Evolutionary conservation across 2,113 vertebrate genomes (phyloP).

Genomic region (Cyanoliseus patagonus): DNA sequence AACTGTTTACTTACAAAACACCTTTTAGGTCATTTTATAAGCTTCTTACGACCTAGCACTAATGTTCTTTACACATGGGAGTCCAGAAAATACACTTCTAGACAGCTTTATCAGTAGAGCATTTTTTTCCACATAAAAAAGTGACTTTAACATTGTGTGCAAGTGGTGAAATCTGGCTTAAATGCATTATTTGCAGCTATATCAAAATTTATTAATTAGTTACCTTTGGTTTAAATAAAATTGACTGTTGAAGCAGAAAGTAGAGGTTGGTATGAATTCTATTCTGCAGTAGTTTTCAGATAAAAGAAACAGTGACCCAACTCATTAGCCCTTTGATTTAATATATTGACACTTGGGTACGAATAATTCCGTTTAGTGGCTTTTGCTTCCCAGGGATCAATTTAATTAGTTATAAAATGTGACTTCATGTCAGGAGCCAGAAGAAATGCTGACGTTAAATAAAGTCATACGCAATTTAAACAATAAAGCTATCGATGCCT

Average conservation of each 20-base stretch:
- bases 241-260: conserved; percentile 80
- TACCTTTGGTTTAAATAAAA: conserved; percentile 73
- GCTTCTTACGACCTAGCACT: conserved; percentile 37
- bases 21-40: conserved; percentile 64
- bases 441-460: conserved; percentile 98
- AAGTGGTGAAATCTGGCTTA: conserved; percentile 42
- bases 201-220: conserved; percentile 76
- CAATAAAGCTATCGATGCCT: conserved; percentile 93
- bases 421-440: conserved; percentile 93
- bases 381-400: conserved; percentile 93
- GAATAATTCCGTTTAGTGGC: conserved; percentile 99
- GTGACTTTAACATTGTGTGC: background rate
- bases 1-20: conserved; percentile 67
- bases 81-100: conserved; percentile 11
- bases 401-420: conserved; percentile 99
- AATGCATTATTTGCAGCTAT: conserved; percentile 71
- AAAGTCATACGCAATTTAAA: conserved; percentile 92
- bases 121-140: conserved; percentile 18
- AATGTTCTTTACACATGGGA: background rate
- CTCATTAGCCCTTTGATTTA: conserved; percentile 99
- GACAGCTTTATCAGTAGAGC: conserved; percentile 47
- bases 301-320: conserved; percentile 96
- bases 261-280: conserved; percentile 71
- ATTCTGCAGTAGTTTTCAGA: conserved; percentile 87
- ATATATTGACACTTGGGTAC: conserved; percentile 99